Evolutionary conservation across 1,140 invertebrate genomes (phyloP).

Genomic region (Ptiloglossa arizonensis): DNA sequence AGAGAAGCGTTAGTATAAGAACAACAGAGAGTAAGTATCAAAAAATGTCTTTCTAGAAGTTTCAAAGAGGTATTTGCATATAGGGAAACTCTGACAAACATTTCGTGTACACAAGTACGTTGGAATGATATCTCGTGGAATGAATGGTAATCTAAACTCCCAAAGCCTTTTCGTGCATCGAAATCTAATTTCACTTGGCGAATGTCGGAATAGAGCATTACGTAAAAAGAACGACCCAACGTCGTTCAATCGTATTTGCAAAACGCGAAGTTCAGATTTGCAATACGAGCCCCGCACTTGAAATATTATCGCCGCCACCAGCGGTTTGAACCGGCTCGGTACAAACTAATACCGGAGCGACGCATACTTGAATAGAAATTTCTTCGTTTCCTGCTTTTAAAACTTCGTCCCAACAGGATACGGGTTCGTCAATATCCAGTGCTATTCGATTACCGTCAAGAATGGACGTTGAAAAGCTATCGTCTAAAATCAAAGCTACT

Average conservation of each 20-base stretch:
- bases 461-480: constrained; percentile 90
- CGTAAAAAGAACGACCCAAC: background rate
- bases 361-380: constrained; percentile 87
- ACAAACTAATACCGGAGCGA: constrained; percentile 93
- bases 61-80: background rate
- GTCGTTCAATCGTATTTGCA: background rate
- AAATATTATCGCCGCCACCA: constrained; percentile 94
- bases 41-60: background rate
- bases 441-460: constrained; percentile 83
- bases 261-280: constrained; percentile 84
- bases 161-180: background rate
- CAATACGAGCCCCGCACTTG: constrained; percentile 90
- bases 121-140: constrained; percentile 45
- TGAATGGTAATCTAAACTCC: constrained; percentile 26
- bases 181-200: constrained; percentile 9
- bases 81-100: background rate
- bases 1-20: no score
- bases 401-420: constrained; percentile 91
- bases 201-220: background rate
- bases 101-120: background rate
- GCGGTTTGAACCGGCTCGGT: constrained; percentile 91
- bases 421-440: constrained; percentile 87
- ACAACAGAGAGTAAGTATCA: background rate
- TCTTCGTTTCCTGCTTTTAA: constrained; percentile 78
- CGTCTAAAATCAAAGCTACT: constrained; percentile 90